Conservation (phyloP, 2,888 invertebrate species). For the Hermodice carunculata region DNA sequence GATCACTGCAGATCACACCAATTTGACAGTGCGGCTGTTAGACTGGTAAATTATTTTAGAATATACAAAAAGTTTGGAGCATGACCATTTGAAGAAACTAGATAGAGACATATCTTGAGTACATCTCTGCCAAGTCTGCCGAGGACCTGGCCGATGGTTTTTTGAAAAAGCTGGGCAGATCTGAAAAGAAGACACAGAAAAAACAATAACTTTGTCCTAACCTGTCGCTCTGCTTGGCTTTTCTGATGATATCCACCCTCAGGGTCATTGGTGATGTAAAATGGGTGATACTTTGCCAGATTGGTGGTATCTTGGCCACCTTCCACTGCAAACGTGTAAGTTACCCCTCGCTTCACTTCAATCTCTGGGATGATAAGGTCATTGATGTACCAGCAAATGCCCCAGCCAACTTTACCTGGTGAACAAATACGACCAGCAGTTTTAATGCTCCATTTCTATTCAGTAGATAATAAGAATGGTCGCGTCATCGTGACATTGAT, state of each 20-base stretch:
- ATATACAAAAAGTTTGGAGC: too few species aligned
- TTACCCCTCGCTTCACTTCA: slow-evolving; percentile 87
- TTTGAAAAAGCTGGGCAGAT: too few species aligned
- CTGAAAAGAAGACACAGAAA: too few species aligned
- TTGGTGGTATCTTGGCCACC: slow-evolving; percentile 86
- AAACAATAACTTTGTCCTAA: neutral
- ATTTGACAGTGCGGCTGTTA: too few species aligned
- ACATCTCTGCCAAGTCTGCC: too few species aligned
- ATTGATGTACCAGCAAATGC: slow-evolving; percentile 91
- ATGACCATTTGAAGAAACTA: too few species aligned
- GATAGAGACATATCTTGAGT: too few species aligned
- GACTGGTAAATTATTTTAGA: too few species aligned
- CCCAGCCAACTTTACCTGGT: slow-evolving; percentile 70
- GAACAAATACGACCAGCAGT: neutral
- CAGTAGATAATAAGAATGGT: neutral
- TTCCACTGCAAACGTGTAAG: slow-evolving; percentile 88
- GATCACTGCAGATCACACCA: too few species aligned
- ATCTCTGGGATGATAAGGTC: slow-evolving; percentile 90
- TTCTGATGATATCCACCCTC: slow-evolving; percentile 78
- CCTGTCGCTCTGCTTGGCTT: neutral
- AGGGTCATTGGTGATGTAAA: slow-evolving; percentile 88
- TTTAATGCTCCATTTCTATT: neutral
- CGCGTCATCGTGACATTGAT: too few species aligned
- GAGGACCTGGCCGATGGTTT: too few species aligned
- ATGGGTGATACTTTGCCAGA: slow-evolving; percentile 88